phyloP scores from a whole-genome alignment of 2,888 invertebrate species.

The Drosophila nr. perissopoda region DNA sequence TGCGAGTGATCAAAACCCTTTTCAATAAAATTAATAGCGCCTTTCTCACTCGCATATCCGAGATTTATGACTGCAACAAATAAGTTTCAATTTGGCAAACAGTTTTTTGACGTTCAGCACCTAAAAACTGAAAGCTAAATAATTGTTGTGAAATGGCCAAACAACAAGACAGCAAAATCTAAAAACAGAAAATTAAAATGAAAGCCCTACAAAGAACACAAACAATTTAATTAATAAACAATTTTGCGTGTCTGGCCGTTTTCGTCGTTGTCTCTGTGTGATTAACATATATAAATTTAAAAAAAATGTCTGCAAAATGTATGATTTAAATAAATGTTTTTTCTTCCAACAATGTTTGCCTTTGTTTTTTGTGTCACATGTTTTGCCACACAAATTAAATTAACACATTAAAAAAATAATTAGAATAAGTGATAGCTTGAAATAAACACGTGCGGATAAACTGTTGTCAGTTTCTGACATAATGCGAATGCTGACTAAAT shows the following conservation, averaged over 20 bases:
- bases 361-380: conserved; percentile 23
- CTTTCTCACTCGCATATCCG: conserved; percentile 14
- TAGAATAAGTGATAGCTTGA: conserved; percentile 46
- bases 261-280: conserved; percentile 54
- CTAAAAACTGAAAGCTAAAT: conserved; percentile 31
- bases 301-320: conserved; percentile 18
- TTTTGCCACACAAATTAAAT: conserved; percentile 46
- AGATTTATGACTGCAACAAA: conserved; percentile 65
- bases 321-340: conserved; percentile 48
- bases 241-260: conserved; percentile 47
- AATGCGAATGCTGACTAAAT: not conserved
- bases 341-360: conserved; percentile 6
- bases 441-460: conserved; percentile 30
- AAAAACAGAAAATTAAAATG: conserved; percentile 23
- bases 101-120: conserved; percentile 5
- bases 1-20: conserved; percentile 61
- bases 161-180: conserved; percentile 8
- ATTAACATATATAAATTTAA: conserved; percentile 33
- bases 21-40: conserved; percentile 71
- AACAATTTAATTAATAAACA: conserved; percentile 20
- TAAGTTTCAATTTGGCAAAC: conserved; percentile 45
- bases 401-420: conserved; percentile 48
- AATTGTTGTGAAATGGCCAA: conserved; percentile 38
- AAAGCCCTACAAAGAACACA: conserved; percentile 8
- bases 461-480: conserved; percentile 16